A percentile compares a stretch with the other conserved stretches of the same genome.
These are phyloP conservation scores for Noctuana brunneofusca DNA, from an alignment of 2,888 invertebrate genomes.

Conservation along the genomic window DNA sequence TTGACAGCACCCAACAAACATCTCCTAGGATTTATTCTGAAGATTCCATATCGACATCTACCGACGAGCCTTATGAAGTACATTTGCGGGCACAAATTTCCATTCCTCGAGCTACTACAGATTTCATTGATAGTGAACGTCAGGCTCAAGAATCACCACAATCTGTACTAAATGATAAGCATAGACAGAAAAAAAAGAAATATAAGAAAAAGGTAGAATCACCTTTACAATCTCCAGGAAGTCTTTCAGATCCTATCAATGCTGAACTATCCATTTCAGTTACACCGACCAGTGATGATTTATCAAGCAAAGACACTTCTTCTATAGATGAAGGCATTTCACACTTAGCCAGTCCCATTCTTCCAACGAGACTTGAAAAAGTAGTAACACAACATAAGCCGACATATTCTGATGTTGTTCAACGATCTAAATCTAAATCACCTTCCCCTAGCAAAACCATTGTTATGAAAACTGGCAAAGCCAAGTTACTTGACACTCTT, in stretches of 20 bases:
- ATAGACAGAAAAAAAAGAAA: constrained; percentile 69
- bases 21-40: constrained; percentile 82
- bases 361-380: constrained; percentile 46
- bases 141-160: constrained; percentile 57
- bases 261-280: constrained; percentile 73
- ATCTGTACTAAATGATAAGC: constrained; percentile 60
- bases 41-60: constrained; percentile 75
- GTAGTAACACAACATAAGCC: constrained; percentile 51
- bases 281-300: constrained; percentile 74
- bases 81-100: constrained; percentile 83
- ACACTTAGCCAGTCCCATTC: constrained; percentile 61
- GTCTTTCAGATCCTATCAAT: constrained; percentile 77
- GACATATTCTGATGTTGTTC: constrained; percentile 77
- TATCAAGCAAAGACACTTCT: constrained; percentile 65
- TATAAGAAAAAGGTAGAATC: constrained; percentile 70
- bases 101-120: constrained; percentile 72
- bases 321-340: constrained; percentile 79
- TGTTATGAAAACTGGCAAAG: constrained; percentile 60
- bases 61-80: constrained; percentile 84
- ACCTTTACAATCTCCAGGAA: constrained; percentile 68
- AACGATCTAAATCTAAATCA: constrained; percentile 77
- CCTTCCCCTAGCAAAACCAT: constrained; percentile 72
- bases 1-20: constrained; percentile 72
- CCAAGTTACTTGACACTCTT: constrained; percentile 62
- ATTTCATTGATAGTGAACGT: constrained; percentile 71